Evolutionary conservation across 1,140 invertebrate genomes (phyloP), one percentile per base, ranked within the genome.

Genomic region (Drosophila truncata): DNA sequence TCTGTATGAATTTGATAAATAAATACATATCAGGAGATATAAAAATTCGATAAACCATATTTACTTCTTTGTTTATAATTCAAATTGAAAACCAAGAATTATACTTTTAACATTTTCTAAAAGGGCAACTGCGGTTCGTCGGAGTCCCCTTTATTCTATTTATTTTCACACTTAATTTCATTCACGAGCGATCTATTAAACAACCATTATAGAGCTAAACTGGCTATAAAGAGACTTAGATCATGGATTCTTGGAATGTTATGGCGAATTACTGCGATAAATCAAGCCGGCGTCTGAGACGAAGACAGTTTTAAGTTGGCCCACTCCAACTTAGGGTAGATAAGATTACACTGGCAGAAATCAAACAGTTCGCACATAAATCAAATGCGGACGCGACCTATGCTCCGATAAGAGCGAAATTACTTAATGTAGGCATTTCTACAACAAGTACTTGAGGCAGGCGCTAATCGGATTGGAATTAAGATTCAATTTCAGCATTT

Each of bases 331-430:
- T 29, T 62, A n/a, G 14, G 55, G 3, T 9, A 65, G 66, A 70
- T 70, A 42, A 70, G 66, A 70, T 70, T 66, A 54, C 37, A 70
- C 66, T 70, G 13, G 46, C 66, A 42, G 35, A 70, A 70, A 66
- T 54, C 62, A 42, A 70, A 31, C 18, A 35, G 49, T 66, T 66
- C 14, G 37, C 66, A 70, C 66, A 69, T 69, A 69, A 69, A 69
- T 65, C 66, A 69, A 65, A 35, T 13, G 33, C 35, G 46, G 11
- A 42, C 66, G 13, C 66, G 61, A 70, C 66, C 66, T 70, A 70
- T 70, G 66, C n/a, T 65, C 31, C 65, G 61, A 69, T 69, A 66
- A 69, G 46, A 7, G 10, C 1, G 16, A 7, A 67, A 66, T 44
- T 35, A 66, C 37, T 65, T 52, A 52, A 66, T 66, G 44, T n/a